These are phyloP conservation scores for Hemitrygon akajei DNA, from an alignment of 2,797 vertebrate species.

Conservation along the genomic window DNA sequence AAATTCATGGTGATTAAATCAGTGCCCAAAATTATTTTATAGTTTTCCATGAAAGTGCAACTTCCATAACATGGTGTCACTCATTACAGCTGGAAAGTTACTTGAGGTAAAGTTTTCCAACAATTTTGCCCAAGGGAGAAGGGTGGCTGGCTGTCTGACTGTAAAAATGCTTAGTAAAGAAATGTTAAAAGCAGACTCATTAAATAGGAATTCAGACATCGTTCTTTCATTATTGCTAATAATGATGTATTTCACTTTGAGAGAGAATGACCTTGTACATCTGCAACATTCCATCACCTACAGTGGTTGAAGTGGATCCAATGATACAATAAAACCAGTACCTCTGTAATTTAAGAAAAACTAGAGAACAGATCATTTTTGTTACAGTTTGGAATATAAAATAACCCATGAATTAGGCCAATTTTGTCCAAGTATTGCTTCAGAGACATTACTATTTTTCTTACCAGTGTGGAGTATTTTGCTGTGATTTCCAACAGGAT, in stretches of 20 bases:
- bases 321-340: neutral
- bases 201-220: neutral
- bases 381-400: neutral
- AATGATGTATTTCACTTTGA: constrained; percentile 26
- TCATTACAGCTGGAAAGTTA: constrained; percentile 17
- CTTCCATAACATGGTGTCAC: neutral
- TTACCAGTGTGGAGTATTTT: neutral
- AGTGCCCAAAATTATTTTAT: neutral
- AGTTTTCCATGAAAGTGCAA: neutral
- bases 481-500: no score
- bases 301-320: constrained; percentile 5
- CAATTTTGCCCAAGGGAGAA: neutral
- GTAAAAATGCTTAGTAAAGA: neutral
- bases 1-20: neutral
- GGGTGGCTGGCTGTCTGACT: neutral
- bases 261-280: neutral
- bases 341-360: neutral
- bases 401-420: neutral
- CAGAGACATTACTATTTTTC: neutral
- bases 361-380: neutral
- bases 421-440: neutral
- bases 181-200: constrained; percentile 11
- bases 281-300: constrained; percentile 20
- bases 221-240: constrained; percentile 20
- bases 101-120: constrained; percentile 21